Conservation (phyloP, 2,888 invertebrate species). For the Eristalinus aeneus region DNA sequence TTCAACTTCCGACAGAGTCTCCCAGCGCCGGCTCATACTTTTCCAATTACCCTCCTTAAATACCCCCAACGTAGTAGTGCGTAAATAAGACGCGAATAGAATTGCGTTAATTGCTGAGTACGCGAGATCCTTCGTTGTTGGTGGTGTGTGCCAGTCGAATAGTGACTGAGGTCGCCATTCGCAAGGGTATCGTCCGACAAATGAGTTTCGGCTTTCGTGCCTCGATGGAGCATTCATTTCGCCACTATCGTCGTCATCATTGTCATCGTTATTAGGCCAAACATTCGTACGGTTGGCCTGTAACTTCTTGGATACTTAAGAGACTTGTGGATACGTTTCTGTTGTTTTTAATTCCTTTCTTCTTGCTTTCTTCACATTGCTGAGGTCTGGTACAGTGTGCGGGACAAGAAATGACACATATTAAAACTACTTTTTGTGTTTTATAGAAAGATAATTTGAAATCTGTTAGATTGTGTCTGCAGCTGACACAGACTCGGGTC, state of each 20-base stretch:
- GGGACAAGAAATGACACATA: conserved; percentile 1
- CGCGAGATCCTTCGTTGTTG: conserved; percentile 9
- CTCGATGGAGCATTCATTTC: background rate
- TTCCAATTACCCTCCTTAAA: conserved; percentile 68
- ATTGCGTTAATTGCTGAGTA: conserved; percentile 66
- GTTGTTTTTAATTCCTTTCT: background rate
- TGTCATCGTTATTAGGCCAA: conserved; percentile 36
- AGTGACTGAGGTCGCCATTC: background rate
- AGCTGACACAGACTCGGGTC: too few relatives aligned
- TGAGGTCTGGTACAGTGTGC: conserved; percentile 12
- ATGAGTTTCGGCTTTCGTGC: conserved; percentile 18
- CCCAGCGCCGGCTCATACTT: conserved; percentile 32
- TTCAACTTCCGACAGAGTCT: conserved; percentile 42
- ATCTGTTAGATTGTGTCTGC: too few relatives aligned
- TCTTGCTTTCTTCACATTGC: background rate
- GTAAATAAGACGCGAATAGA: conserved; percentile 68
- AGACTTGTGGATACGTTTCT: conserved; percentile 29
- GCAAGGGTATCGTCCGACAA: conserved; percentile 46
- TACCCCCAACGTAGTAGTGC: conserved; percentile 63
- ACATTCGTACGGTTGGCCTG: conserved; percentile 29
- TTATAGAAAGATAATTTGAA: too few relatives aligned
- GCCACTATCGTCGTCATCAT: conserved; percentile 20
- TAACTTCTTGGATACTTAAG: conserved; percentile 38
- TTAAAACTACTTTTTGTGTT: too few relatives aligned
- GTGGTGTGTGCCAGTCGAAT: background rate